Percentiles rank a stretch among this genome's conserved stretches.
Conservation (phyloP, 2,113 vertebrate species). For the Acanthisitta chloris region DNA sequence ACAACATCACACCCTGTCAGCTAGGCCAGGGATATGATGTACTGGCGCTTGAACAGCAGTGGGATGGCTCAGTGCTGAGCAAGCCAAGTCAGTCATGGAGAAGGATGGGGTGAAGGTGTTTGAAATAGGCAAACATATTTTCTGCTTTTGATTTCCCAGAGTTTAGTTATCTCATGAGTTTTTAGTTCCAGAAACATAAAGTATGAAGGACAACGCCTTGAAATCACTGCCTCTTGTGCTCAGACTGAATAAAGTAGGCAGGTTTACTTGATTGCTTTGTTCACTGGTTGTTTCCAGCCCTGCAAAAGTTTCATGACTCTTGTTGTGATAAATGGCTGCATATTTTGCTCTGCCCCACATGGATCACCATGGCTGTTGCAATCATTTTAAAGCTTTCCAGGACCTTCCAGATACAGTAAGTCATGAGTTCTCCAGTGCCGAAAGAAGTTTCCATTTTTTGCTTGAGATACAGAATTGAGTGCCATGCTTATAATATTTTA, state of each 20-base stretch:
- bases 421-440: background rate
- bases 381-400: background rate
- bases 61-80: background rate
- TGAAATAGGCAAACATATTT: background rate
- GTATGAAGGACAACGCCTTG: background rate
- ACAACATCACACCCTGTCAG: background rate
- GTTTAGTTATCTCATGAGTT: background rate
- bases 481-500: background rate
- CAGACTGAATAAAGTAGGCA: background rate
- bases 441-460: background rate
- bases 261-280: background rate
- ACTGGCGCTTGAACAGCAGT: background rate
- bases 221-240: background rate
- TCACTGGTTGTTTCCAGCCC: background rate
- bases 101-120: background rate
- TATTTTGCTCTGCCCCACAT: background rate
- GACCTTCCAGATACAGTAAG: background rate
- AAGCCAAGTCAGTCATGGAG: background rate
- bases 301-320: background rate
- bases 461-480: background rate
- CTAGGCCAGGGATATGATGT: background rate
- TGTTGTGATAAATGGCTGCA: background rate
- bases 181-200: background rate
- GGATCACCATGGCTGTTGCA: background rate
- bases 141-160: background rate